Percentiles rank a stretch among this genome's conserved stretches.
Conservation (phyloP, 30 jellyfish, hydroid and myxozoan species). For the Turritopsis dohrnii region DNA sequence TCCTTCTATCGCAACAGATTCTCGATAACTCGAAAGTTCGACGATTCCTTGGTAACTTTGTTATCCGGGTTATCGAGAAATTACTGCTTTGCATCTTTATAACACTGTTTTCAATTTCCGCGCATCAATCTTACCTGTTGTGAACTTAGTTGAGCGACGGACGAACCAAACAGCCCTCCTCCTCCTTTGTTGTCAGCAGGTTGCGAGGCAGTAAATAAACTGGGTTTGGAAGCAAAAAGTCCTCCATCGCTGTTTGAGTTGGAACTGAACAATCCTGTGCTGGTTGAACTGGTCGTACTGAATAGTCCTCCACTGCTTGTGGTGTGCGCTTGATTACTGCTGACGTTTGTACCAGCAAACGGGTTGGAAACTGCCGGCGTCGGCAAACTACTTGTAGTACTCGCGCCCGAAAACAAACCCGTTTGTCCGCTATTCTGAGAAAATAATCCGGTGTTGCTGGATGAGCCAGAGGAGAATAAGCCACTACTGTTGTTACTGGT, state of each 20-base stretch:
- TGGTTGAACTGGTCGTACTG: not conserved
- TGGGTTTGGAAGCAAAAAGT: not conserved
- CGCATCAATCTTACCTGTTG: not conserved
- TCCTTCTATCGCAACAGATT: too few species aligned
- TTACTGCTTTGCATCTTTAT: too few species aligned
- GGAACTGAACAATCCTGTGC: not conserved
- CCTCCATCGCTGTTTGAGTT: conserved; percentile 4
- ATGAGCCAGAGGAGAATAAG: not conserved
- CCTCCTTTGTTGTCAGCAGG: not conserved
- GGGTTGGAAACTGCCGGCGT: not conserved
- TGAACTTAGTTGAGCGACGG: not conserved
- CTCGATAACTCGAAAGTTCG: too few species aligned
- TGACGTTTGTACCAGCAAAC: not conserved
- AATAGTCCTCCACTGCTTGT: conserved; percentile 2
- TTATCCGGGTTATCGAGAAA: too few species aligned
- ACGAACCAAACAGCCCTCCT: not conserved
- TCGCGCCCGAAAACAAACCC: not conserved
- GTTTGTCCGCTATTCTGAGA: not conserved
- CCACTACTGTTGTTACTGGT: not conserved
- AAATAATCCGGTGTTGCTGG: not conserved
- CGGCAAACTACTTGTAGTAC: not conserved
- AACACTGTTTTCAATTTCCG: too few species aligned
- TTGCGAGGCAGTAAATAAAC: not conserved
- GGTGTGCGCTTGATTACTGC: not conserved
- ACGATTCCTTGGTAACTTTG: too few species aligned